Percentiles rank a stretch among this genome's conserved stretches.
These are phyloP conservation scores for Ichneumoninae sp. DNA, from an alignment of 2,888 invertebrate species.

Conservation along the genomic window DNA sequence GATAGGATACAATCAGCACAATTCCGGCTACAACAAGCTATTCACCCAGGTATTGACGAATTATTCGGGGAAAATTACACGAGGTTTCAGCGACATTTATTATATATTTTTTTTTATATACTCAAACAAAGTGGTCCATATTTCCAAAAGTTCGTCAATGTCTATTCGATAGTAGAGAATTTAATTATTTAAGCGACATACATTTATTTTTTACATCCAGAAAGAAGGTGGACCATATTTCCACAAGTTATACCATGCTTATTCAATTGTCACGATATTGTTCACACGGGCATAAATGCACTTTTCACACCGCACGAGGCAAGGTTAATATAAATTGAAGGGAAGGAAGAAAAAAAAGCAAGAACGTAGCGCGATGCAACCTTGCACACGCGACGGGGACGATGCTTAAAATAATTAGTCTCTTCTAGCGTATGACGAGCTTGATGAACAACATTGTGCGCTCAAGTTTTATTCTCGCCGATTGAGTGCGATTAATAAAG, in stretches of 20 bases:
- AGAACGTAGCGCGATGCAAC: constrained; percentile 39
- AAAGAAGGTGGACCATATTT: neutral
- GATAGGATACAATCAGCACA: constrained; percentile 92
- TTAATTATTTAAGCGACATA: neutral
- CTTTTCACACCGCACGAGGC: neutral
- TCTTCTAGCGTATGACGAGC: constrained; percentile 50
- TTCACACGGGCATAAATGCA: neutral
- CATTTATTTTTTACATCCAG: neutral
- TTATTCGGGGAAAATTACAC: neutral
- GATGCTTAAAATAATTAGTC: constrained; percentile 65
- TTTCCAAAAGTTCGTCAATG: neutral
- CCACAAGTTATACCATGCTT: neutral
- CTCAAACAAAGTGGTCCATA: neutral
- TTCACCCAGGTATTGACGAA: constrained; percentile 90
- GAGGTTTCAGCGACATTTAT: neutral
- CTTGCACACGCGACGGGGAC: constrained; percentile 60
- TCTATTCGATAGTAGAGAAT: neutral
- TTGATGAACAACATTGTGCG: constrained; percentile 27
- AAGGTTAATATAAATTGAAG: constrained; percentile 8
- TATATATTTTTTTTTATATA: neutral
- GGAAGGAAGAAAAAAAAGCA: constrained; percentile 12
- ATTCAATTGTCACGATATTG: constrained; percentile 17
- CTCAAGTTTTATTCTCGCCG: constrained; percentile 58
- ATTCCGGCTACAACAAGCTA: constrained; percentile 93
- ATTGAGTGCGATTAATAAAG: constrained; percentile 60